These are phyloP conservation scores for Schizothorax lantsangensis DNA, from an alignment of 2,797 vertebrate genomes.

Conservation along the genomic window DNA sequence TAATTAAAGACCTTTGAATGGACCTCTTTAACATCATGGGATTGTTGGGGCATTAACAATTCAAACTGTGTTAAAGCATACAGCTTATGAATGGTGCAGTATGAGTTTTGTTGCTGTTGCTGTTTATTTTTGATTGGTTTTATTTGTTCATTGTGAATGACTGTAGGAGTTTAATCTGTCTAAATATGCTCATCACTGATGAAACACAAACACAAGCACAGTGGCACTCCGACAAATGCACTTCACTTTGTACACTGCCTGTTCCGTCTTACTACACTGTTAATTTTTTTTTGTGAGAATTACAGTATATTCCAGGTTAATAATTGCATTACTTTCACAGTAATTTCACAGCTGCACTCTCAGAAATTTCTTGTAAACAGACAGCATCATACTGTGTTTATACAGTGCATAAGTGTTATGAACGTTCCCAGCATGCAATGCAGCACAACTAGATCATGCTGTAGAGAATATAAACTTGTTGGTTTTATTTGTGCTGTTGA, in stretches of 20 bases:
- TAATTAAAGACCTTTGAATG: conserved; percentile 5
- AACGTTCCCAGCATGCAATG: too few relatives aligned
- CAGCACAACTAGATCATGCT: too few relatives aligned
- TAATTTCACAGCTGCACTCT: too few relatives aligned
- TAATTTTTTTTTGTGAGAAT: background rate
- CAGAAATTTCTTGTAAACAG: too few relatives aligned
- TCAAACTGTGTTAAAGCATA: background rate
- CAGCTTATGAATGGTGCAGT: background rate
- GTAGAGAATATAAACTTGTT: too few relatives aligned
- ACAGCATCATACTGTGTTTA: too few relatives aligned
- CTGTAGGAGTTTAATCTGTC: background rate
- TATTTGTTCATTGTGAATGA: background rate
- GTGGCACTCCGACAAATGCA: background rate
- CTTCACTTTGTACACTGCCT: background rate
- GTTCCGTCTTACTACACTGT: background rate
- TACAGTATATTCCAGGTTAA: background rate
- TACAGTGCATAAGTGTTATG: too few relatives aligned
- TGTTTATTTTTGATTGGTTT: background rate
- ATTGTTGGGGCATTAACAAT: background rate
- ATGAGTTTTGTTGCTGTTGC: background rate
- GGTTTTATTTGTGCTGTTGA: too few relatives aligned
- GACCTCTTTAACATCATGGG: background rate
- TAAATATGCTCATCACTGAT: background rate
- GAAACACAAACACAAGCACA: background rate
- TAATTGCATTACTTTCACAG: too few relatives aligned